Evolutionary conservation across 2,888 invertebrate species (phyloP).

Genomic region (Eretmocerus hayati): DNA sequence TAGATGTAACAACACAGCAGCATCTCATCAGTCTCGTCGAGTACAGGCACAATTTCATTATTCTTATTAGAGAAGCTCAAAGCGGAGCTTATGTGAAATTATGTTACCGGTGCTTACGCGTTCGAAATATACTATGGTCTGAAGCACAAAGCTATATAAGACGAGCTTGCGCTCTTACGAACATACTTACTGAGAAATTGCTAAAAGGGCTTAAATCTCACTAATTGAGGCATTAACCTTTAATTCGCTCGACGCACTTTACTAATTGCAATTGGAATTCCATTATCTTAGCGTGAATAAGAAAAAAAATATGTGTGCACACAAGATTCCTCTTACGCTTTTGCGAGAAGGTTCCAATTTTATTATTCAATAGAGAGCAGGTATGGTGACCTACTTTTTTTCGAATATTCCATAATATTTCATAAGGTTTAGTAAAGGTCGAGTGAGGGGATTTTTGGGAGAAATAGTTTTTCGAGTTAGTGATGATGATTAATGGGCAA

Average conservation of each 20-base stretch:
- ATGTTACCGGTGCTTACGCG: slow-evolving; percentile 24
- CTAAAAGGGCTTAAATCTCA: slow-evolving; percentile 8
- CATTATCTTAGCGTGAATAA: too few species aligned
- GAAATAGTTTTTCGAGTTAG: too few species aligned
- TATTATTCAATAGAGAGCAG: too few species aligned
- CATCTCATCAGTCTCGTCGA: slow-evolving; percentile 21
- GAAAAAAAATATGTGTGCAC: too few species aligned
- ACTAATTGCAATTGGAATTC: slow-evolving; percentile 8
- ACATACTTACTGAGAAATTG: background rate
- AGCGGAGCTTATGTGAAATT: slow-evolving; percentile 17
- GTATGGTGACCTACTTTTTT: too few species aligned
- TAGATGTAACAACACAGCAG: too few species aligned
- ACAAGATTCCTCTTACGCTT: too few species aligned
- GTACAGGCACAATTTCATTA: slow-evolving; percentile 30
- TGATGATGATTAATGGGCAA: too few species aligned
- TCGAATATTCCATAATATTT: too few species aligned
- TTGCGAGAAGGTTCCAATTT: too few species aligned
- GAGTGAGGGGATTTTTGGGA: too few species aligned
- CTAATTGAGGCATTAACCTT: slow-evolving; percentile 6
- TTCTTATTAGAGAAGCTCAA: slow-evolving; percentile 13
- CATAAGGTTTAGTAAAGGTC: too few species aligned
- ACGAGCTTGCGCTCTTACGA: background rate
- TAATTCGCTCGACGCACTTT: background rate
- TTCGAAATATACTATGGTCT: slow-evolving; percentile 18
- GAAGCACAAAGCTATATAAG: slow-evolving; percentile 3